These are phyloP conservation scores for Drosophila subsilvestris DNA, from an alignment of 2,888 invertebrate species.

Conservation along the genomic window DNA sequence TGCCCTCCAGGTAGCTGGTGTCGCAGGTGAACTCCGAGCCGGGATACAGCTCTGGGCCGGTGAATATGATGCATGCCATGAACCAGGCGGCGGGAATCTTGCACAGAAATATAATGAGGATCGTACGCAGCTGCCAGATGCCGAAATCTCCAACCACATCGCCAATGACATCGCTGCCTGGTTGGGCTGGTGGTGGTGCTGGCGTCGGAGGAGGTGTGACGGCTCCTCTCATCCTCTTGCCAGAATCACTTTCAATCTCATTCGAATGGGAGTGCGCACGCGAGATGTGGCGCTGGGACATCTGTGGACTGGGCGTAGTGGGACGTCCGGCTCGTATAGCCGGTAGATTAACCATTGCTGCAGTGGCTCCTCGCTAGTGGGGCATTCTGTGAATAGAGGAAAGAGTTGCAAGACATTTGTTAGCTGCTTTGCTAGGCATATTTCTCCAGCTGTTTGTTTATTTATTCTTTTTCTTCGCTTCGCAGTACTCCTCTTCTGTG, in stretches of 20 bases:
- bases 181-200: conserved; percentile 12
- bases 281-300: conserved; percentile 55
- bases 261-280: conserved; percentile 12
- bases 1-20: conserved; percentile 43
- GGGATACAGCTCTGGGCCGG: conserved; percentile 83
- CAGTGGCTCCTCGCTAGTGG: conserved; percentile 38
- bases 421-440: neutral
- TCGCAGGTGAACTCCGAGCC: conserved; percentile 77
- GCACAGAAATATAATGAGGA: conserved; percentile 84
- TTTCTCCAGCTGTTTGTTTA: conserved; percentile 47
- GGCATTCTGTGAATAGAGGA: conserved; percentile 52
- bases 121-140: conserved; percentile 84
- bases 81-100: conserved; percentile 85
- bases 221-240: conserved; percentile 9
- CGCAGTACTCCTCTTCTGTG: neutral
- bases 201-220: neutral
- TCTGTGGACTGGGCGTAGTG: conserved; percentile 50
- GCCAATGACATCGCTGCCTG: conserved; percentile 73
- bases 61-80: conserved; percentile 85
- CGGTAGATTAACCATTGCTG: conserved; percentile 54
- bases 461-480: conserved; percentile 11
- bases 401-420: conserved; percentile 31
- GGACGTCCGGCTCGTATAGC: conserved; percentile 33
- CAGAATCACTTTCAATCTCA: conserved; percentile 18
- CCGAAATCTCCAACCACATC: conserved; percentile 84